Percentiles rank a stretch among this genome's conserved stretches.
Evolutionary conservation across 92 coral and sea anemone genomes (phyloP).

Genomic region (Pocillopora grandis): DNA sequence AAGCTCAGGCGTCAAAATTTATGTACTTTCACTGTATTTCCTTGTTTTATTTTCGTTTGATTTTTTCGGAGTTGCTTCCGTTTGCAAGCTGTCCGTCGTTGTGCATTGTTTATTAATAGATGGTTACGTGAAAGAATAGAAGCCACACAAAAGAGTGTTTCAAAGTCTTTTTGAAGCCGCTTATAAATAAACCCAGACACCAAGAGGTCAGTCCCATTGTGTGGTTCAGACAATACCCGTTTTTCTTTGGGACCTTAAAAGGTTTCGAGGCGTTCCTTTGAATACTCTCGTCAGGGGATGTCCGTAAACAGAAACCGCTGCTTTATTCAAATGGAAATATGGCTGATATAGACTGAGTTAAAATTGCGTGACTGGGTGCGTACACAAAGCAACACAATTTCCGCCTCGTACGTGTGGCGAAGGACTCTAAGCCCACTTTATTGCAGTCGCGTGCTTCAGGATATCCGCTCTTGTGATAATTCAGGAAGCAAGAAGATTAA

Average conservation of each 20-base stretch:
- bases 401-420: background rate
- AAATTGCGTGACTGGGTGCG: constrained; percentile 9
- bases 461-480: constrained; percentile 7
- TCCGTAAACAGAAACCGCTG: background rate
- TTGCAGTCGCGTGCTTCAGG: background rate
- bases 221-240: constrained; percentile 26
- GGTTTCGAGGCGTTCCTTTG: background rate
- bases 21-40: background rate
- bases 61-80: background rate
- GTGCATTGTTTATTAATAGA: background rate
- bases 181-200: constrained; percentile 10
- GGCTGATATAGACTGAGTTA: background rate
- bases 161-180: background rate
- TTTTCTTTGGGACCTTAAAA: background rate
- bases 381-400: background rate
- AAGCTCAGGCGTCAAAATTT: background rate
- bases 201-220: constrained; percentile 24
- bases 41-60: background rate
- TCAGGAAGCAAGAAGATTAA: background rate
- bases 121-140: background rate
- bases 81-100: background rate
- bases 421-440: background rate
- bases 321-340: constrained; percentile 16
- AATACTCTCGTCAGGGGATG: constrained; percentile 12
- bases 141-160: background rate